Evolutionary conservation across 2,888 invertebrate species (phyloP).

Genomic region (Lithophane semibrunnea): DNA sequence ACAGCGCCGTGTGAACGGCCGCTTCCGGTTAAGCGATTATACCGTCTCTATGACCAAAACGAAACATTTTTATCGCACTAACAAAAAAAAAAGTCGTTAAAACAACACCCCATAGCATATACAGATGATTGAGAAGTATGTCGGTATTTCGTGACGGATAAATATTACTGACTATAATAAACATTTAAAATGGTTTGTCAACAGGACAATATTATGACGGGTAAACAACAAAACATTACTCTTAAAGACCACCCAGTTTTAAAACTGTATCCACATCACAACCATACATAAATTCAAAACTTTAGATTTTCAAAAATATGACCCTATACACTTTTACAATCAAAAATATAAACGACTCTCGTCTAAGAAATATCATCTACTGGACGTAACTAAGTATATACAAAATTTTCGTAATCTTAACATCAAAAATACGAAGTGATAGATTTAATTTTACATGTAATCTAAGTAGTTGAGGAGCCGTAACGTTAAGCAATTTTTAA

Average conservation of each 20-base stretch:
- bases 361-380: slow-evolving; percentile 70
- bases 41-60: slow-evolving; percentile 8
- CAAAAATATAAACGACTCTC: slow-evolving; percentile 75
- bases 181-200: slow-evolving; percentile 47
- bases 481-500: neutral
- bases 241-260: slow-evolving; percentile 55
- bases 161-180: slow-evolving; percentile 23
- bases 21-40: neutral
- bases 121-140: slow-evolving; percentile 37
- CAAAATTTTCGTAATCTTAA: slow-evolving; percentile 61
- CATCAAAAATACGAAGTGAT: slow-evolving; percentile 53
- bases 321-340: slow-evolving; percentile 71
- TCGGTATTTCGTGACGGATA: slow-evolving; percentile 28
- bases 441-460: slow-evolving; percentile 37
- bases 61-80: slow-evolving; percentile 52
- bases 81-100: slow-evolving; percentile 41
- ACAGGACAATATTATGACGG: slow-evolving; percentile 47
- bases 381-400: slow-evolving; percentile 79
- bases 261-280: slow-evolving; percentile 82
- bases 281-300: slow-evolving; percentile 85
- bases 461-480: slow-evolving; percentile 23
- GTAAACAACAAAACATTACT: slow-evolving; percentile 49
- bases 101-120: slow-evolving; percentile 49
- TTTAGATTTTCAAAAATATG: slow-evolving; percentile 78
- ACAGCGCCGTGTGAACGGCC: neutral